Evolutionary conservation across 1,140 invertebrate genomes (phyloP).

Genomic region (Conus ventricosus): DNA sequence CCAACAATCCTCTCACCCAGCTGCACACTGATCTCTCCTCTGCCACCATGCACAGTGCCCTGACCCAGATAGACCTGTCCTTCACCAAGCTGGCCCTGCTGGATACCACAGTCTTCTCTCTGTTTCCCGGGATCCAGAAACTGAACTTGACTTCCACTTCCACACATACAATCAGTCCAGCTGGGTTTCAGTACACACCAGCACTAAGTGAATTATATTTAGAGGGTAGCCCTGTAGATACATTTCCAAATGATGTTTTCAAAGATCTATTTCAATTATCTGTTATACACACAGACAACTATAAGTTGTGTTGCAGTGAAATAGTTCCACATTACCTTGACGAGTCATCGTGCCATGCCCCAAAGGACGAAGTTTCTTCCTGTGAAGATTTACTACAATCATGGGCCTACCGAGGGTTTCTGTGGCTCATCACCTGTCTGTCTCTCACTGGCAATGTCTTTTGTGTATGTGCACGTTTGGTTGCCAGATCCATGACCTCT

Average conservation of each 20-base stretch:
- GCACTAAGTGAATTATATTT: not conserved
- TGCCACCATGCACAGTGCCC: not conserved
- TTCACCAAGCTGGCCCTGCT: not conserved
- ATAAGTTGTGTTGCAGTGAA: not conserved
- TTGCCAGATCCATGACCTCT: not conserved
- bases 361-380: not conserved
- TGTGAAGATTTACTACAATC: not conserved
- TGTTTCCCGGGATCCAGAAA: not conserved
- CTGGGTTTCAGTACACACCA: not conserved
- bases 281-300: not conserved
- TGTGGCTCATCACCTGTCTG: constrained; percentile 50
- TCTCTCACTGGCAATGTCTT: constrained; percentile 52
- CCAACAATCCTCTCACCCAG: not conserved
- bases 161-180: not conserved
- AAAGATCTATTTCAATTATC: not conserved
- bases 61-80: not conserved
- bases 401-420: constrained; percentile 28
- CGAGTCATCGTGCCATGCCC: not conserved
- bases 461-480: constrained; percentile 34
- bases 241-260: not conserved
- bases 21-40: not conserved
- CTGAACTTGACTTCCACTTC: constrained; percentile 5
- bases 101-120: not conserved
- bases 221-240: not conserved
- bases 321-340: not conserved